A percentile compares a stretch with the other conserved stretches of the same genome.
Conservation (phyloP, 2,113 vertebrate species). For the Ceuthmochares aereus region DNA sequence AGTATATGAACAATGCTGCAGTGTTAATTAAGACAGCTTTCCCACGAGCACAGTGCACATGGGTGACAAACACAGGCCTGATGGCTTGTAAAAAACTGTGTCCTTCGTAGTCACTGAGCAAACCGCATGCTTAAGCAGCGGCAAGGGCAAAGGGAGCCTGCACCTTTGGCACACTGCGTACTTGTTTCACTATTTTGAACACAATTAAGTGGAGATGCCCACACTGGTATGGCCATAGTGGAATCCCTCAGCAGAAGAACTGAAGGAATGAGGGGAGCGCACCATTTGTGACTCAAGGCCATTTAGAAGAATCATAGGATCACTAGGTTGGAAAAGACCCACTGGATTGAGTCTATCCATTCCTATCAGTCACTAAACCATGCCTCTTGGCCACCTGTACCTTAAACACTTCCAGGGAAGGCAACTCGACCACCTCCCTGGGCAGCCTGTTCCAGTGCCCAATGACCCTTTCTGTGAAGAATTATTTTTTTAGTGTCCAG, state of each 20-base stretch:
- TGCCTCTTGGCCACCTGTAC: too few relatives aligned
- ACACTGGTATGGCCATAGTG: background rate
- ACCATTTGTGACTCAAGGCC: background rate
- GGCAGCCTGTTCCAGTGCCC: too few relatives aligned
- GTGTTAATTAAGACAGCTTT: background rate
- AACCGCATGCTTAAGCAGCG: background rate
- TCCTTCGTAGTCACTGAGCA: background rate
- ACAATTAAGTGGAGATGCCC: background rate
- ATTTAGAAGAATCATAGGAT: too few relatives aligned
- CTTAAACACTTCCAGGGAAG: too few relatives aligned
- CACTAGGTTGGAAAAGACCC: too few relatives aligned
- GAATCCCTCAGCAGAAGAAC: background rate
- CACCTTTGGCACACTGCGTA: rapidly evolving
- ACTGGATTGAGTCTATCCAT: too few relatives aligned
- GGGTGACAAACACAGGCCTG: background rate
- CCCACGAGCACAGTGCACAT: background rate
- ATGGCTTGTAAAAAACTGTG: background rate
- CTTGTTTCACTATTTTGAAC: background rate
- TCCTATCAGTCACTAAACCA: too few relatives aligned
- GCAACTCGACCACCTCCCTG: too few relatives aligned
- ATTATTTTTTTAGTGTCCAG: too few relatives aligned
- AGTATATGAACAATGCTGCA: background rate
- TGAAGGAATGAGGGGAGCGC: background rate
- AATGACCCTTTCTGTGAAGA: too few relatives aligned
- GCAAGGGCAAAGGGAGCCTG: background rate